Evolutionary conservation across 2,888 invertebrate genomes (phyloP), one percentile per base, ranked within the genome.

Genomic region (Venustoraphidia nigricollis): DNA sequence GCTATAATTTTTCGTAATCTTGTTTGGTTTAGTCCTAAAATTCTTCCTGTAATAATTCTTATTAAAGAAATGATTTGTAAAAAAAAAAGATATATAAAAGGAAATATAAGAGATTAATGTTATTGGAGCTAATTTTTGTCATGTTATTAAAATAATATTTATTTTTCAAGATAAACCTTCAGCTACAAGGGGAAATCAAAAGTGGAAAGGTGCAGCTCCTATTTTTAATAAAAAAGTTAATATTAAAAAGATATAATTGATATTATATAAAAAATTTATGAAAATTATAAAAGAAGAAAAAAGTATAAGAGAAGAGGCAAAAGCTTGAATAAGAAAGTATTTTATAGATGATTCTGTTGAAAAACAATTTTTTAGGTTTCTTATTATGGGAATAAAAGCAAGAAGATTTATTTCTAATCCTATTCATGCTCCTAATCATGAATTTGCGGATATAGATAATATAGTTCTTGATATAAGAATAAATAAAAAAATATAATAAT

Each of bases 61-160:
- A 69, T 40, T 53, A 74, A 58, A 62, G 73, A 67, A 59, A 68
- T 63, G 48, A 69, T 53, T 52, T 17, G 17, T 17, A 17, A 4
- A 3, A 64, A 57, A n/a, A 58, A 72, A 58, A 60, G 72, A 65
- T 36, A 55, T 42, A 56, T 13, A 5, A 6, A 3, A 17, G 8
- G 64, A 60, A 60, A 66, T 65, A 62, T 71, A 72, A 45, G 69
- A 70, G 41, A 75, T 56, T 58, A 76, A 55, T 62, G 75, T 68
- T 67, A 78, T 64, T 2, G 77, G 77, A 37, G 73, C 69, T 67
- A 77, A 71, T 75, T 79, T 79, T 76, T 79, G 78, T 69, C 76
- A 77, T 0, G 74, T 74, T 66, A 76, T 66, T 67, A 77, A 61
- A 59, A 77, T 65, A 58, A 76, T 62, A 51, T 65, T 61, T 64